A percentile compares a stretch with the other conserved stretches of the same genome.
Conservation (phyloP, 2,888 invertebrate genomes). For the Cryptocephalus primarius region DNA sequence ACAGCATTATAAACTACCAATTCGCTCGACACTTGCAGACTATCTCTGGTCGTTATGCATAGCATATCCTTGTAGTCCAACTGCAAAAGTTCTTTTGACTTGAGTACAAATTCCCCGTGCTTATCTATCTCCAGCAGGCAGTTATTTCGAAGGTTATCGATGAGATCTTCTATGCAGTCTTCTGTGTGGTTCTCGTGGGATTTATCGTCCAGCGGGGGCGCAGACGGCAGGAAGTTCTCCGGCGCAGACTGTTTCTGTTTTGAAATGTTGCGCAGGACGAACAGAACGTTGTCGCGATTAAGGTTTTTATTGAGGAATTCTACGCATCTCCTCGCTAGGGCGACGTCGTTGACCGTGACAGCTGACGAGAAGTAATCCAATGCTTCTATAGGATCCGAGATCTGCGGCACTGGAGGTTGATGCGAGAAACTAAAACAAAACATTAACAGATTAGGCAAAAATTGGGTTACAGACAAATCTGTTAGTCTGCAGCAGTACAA, state of each 20-base stretch:
- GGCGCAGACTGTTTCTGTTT: slow-evolving; percentile 26
- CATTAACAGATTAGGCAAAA: too few species aligned
- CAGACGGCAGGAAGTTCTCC: slow-evolving; percentile 31
- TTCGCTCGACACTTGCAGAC: slow-evolving; percentile 53
- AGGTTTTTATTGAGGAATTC: slow-evolving; percentile 54
- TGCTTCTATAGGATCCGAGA: slow-evolving; percentile 39
- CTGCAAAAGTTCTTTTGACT: slow-evolving; percentile 47
- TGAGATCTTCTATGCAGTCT: slow-evolving; percentile 32
- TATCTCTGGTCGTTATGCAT: slow-evolving; percentile 55
- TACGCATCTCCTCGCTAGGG: slow-evolving; percentile 57
- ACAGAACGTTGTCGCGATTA: slow-evolving; percentile 51
- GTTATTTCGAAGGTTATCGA: slow-evolving; percentile 53
- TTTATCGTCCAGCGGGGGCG: slow-evolving; percentile 31
- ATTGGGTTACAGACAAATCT: too few species aligned
- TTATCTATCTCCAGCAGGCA: slow-evolving; percentile 54
- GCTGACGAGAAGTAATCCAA: slow-evolving; percentile 62
- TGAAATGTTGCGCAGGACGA: slow-evolving; percentile 48
- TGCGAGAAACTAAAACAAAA: too few species aligned
- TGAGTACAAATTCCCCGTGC: slow-evolving; percentile 43
- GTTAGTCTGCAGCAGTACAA: too few species aligned
- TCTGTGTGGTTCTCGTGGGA: slow-evolving; percentile 23
- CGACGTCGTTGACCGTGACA: slow-evolving; percentile 61
- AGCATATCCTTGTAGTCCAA: slow-evolving; percentile 53
- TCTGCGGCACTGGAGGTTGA: too few species aligned
- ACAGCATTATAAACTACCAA: slow-evolving; percentile 50